These are phyloP conservation scores for Calcarius lapponicus DNA, from an alignment of 2,797 vertebrate species.

Conservation along the genomic window DNA sequence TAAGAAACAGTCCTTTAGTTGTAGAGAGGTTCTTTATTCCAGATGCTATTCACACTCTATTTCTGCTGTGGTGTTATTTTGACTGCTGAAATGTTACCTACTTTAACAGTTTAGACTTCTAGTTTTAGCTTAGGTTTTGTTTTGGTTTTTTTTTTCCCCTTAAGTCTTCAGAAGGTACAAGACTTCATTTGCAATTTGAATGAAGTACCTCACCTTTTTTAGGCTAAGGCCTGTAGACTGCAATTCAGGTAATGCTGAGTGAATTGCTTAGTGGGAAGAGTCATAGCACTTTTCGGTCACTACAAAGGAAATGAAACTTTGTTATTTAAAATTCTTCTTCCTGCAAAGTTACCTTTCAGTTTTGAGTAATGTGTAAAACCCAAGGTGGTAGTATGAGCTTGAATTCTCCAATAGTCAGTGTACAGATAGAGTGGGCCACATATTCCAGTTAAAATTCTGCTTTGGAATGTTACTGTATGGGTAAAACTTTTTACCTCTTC, in stretches of 20 bases:
- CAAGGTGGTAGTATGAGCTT: not conserved
- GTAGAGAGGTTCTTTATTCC: not conserved
- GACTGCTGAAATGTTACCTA: not conserved
- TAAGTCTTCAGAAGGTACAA: not conserved
- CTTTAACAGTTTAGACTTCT: not conserved
- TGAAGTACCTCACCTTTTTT: not conserved
- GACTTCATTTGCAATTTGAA: not conserved
- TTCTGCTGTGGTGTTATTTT: not conserved
- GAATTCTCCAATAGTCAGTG: not conserved
- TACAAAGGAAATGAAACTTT: not conserved
- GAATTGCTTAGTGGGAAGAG: not conserved
- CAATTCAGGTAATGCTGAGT: not conserved
- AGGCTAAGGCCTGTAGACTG: not conserved
- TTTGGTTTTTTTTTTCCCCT: not conserved
- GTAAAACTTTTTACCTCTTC: not conserved
- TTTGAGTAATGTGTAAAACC: not conserved
- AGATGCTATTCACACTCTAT: not conserved
- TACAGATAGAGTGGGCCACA: not conserved
- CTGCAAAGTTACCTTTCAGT: not conserved
- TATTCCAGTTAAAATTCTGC: not conserved
- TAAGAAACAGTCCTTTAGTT: not conserved
- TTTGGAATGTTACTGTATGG: not conserved
- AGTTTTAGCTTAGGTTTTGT: not conserved
- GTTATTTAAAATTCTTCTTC: not conserved
- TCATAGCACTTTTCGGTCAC: not conserved